A percentile compares a stretch with the other conserved stretches of the same genome.
Evolutionary conservation across 2,113 vertebrate genomes (phyloP).

Genomic region (Choloepus hoffmanni): DNA sequence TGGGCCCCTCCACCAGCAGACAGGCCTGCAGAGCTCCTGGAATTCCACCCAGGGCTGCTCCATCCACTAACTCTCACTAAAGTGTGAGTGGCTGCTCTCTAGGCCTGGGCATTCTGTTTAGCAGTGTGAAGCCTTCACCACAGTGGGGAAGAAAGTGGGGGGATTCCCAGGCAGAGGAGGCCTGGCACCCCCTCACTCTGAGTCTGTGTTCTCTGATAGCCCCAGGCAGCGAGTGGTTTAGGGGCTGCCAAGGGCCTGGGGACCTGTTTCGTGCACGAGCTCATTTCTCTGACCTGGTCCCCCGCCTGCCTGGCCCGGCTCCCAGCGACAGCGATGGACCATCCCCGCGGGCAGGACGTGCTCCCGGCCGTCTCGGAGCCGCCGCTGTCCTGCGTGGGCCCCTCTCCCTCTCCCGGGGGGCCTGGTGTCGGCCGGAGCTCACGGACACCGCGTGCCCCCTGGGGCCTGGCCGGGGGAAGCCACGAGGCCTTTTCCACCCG

Average conservation of each 20-base stretch:
- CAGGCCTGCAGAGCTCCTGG: neutral
- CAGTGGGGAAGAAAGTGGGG: neutral
- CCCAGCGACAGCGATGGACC: neutral
- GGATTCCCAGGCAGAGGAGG: neutral
- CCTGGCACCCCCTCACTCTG: fast-evolving
- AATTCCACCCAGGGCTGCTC: neutral
- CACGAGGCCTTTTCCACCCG: no score
- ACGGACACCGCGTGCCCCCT: no score
- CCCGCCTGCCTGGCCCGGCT: neutral
- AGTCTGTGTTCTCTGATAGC: neutral
- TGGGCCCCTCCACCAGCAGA: neutral
- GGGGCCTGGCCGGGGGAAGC: no score
- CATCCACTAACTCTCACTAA: neutral
- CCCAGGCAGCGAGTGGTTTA: neutral
- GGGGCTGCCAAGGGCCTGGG: neutral
- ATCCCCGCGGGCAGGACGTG: neutral
- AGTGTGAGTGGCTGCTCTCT: neutral
- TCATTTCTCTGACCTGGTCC: neutral
- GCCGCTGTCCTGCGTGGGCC: no score
- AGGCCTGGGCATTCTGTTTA: neutral
- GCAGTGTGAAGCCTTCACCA: neutral
- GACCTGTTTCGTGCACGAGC: neutral
- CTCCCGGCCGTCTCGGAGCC: neutral
- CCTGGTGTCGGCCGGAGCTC: no score
- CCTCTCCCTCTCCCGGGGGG: no score